Percentiles rank a stretch among this genome's conserved stretches.
phyloP scores from a whole-genome alignment of 2,797 vertebrate genomes.

The Falco concolor region DNA sequence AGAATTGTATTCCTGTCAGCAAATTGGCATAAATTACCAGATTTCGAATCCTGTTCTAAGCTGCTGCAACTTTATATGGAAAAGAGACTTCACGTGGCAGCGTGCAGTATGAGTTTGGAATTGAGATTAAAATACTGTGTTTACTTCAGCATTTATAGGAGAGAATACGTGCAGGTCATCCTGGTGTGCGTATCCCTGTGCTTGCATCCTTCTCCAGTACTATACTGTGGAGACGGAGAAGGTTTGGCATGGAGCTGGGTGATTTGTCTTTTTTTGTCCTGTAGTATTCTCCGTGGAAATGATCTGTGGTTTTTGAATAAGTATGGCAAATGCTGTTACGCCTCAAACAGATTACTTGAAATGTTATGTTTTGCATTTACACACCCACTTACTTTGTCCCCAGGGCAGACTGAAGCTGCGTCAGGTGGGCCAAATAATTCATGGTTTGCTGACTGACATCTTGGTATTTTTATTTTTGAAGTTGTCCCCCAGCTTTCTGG shows the following conservation, averaged over 20 bases:
- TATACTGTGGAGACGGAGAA: not conserved
- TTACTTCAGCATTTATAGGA: not conserved
- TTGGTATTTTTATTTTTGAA: not conserved
- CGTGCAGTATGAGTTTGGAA: not conserved
- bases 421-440: not conserved
- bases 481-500: not conserved
- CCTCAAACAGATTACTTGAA: constrained; percentile 18
- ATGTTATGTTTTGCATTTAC: not conserved
- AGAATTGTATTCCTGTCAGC: constrained; percentile 54
- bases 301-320: not conserved
- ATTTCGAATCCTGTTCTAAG: not conserved
- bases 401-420: not conserved
- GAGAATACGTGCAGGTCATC: not conserved
- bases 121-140: not conserved
- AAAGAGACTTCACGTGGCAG: not conserved
- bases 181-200: not conserved
- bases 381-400: not conserved
- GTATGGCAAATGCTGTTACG: not conserved
- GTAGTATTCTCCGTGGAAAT: not conserved
- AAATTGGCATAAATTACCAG: constrained; percentile 30
- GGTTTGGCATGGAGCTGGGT: not conserved
- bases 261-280: constrained; percentile 18
- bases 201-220: not conserved
- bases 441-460: not conserved
- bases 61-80: not conserved